Conservation (phyloP, 2,113 vertebrate species). For the Beaufortia kweichowensis region DNA sequence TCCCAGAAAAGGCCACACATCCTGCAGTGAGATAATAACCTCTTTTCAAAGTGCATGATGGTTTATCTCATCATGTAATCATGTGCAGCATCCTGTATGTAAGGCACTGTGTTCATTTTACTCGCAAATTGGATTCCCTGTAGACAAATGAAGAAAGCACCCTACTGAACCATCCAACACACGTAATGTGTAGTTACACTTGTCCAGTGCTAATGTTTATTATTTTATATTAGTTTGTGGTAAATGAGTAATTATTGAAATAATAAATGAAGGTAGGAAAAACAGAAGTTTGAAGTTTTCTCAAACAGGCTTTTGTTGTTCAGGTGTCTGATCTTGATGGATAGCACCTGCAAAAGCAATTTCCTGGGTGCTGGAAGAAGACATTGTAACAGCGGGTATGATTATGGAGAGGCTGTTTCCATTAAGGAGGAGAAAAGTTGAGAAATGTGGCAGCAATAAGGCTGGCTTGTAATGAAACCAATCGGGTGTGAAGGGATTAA, state of each 20-base stretch:
- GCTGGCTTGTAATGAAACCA: constrained; percentile 42
- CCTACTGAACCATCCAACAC: neutral
- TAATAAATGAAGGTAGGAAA: neutral
- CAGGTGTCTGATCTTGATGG: constrained; percentile 52
- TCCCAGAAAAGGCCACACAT: constrained; percentile 13
- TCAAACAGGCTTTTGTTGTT: constrained; percentile 44
- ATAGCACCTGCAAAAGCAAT: constrained; percentile 55
- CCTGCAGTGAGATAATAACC: constrained; percentile 37
- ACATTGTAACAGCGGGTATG: constrained; percentile 40
- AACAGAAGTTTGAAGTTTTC: constrained; percentile 1
- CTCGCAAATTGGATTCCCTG: constrained; percentile 51
- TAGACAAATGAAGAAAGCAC: constrained; percentile 40
- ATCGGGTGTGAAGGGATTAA: constrained; percentile 42
- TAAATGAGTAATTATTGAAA: constrained; percentile 17
- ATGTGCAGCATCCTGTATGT: constrained; percentile 30
- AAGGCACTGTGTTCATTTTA: constrained; percentile 39
- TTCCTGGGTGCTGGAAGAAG: constrained; percentile 39
- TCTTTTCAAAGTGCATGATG: constrained; percentile 33
- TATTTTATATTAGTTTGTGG: neutral
- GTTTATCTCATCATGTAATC: constrained; percentile 48
- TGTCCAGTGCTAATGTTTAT: constrained; percentile 22
- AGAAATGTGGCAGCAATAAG: constrained; percentile 31
- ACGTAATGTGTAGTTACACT: neutral
- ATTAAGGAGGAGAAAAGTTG: constrained; percentile 47
- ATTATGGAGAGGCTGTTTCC: constrained; percentile 47